A percentile compares a stretch with the other conserved stretches of the same genome.
Conservation (phyloP, 2,888 invertebrate genomes). For the Elegia similella region DNA sequence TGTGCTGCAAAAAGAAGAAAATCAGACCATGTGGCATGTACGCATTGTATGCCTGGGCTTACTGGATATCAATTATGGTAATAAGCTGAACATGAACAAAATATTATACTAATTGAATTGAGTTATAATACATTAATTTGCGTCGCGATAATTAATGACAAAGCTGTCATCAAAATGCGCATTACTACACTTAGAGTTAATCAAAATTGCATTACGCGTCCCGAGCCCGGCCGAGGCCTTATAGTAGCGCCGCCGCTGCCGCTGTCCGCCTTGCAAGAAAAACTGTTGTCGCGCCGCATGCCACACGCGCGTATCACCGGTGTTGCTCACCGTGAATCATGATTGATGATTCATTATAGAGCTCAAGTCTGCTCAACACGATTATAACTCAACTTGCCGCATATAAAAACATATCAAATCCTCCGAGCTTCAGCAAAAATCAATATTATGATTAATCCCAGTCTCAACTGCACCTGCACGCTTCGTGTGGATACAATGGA, state of each 20-base stretch:
- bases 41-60: neutral
- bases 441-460: slow-evolving; percentile 34
- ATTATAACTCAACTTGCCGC: slow-evolving; percentile 14
- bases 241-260: slow-evolving; percentile 30
- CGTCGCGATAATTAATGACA: slow-evolving; percentile 54
- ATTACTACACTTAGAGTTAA: slow-evolving; percentile 55
- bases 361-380: slow-evolving; percentile 6
- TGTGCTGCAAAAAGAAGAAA: neutral
- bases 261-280: slow-evolving; percentile 38
- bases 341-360: slow-evolving; percentile 51
- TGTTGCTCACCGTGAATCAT: slow-evolving; percentile 35
- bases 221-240: slow-evolving; percentile 45
- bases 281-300: slow-evolving; percentile 51
- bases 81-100: slow-evolving; percentile 1
- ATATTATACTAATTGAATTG: slow-evolving; percentile 13
- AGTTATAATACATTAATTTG: neutral
- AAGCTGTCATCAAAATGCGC: slow-evolving; percentile 45
- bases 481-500: slow-evolving; percentile 56
- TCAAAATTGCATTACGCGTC: slow-evolving; percentile 75
- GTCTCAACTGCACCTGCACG: slow-evolving; percentile 52
- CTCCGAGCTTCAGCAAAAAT: slow-evolving; percentile 24
- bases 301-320: slow-evolving; percentile 42
- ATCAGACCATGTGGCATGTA: neutral
- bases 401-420: slow-evolving; percentile 27
- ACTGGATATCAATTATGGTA: neutral